Percentiles rank a stretch among this genome's conserved stretches.
Conservation (phyloP, 2,888 invertebrate genomes). For the Cephus pulcher region DNA sequence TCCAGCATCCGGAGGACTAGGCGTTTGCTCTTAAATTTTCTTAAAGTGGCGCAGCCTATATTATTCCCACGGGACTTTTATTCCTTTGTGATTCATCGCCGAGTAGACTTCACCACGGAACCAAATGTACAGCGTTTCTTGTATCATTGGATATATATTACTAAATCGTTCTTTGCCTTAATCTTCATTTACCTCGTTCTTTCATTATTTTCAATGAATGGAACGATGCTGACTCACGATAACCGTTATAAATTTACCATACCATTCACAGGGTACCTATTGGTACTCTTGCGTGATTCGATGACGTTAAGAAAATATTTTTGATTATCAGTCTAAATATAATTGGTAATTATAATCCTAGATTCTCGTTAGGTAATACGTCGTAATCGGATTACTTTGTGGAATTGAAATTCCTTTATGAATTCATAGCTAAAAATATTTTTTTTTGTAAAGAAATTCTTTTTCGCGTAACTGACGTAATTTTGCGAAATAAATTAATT, state of each 20-base stretch:
- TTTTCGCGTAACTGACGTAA: not conserved
- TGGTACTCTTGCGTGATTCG: not conserved
- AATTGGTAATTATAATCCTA: not conserved
- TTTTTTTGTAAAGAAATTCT: not conserved
- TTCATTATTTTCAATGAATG: not conserved
- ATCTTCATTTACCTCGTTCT: not conserved
- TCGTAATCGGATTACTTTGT: not conserved
- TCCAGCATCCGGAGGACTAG: conserved; percentile 38
- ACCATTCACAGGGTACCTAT: not conserved
- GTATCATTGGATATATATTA: not conserved
- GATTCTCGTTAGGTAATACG: not conserved
- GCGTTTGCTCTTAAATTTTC: conserved; percentile 54
- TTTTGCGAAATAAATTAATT: not conserved
- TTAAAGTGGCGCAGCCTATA: conserved; percentile 52
- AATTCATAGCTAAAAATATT: not conserved
- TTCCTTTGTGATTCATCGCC: not conserved
- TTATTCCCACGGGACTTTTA: conserved; percentile 38
- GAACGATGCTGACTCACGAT: not conserved
- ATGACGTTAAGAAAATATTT: not conserved
- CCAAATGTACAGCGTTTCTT: not conserved
- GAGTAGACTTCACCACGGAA: not conserved
- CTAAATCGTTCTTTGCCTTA: not conserved
- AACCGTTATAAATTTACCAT: not conserved
- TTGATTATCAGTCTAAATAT: not conserved
- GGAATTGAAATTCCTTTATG: not conserved